Percentiles rank a stretch among this genome's conserved stretches.
phyloP scores from a whole-genome alignment of 2,888 invertebrate species.

The Quadroppia sp. region DNA sequence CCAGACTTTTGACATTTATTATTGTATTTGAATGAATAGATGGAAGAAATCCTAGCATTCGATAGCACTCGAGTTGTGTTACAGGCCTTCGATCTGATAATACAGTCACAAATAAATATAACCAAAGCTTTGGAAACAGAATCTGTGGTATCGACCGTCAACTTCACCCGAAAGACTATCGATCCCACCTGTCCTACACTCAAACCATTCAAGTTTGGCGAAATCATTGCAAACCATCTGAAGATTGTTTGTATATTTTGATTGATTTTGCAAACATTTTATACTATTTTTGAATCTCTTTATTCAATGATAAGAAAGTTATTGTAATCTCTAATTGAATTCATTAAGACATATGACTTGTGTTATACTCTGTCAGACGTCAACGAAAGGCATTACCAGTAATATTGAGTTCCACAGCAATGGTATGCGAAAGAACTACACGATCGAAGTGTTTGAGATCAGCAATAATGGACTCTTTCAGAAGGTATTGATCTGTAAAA shows the following conservation, averaged over 20 bases:
- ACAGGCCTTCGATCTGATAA: conserved; percentile 28
- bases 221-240: conserved; percentile 31
- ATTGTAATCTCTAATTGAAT: neutral
- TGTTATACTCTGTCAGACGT: conserved; percentile 62
- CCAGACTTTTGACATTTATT: conserved; percentile 36
- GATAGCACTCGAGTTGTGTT: conserved; percentile 25
- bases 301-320: neutral
- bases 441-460: conserved; percentile 85
- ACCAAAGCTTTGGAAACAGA: conserved; percentile 26
- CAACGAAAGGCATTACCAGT: conserved; percentile 82
- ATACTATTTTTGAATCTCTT: no score
- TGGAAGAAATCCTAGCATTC: conserved; percentile 1
- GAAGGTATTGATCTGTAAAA: conserved; percentile 23
- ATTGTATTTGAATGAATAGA: neutral
- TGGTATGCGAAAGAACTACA: conserved; percentile 80
- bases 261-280: no score
- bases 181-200: conserved; percentile 35
- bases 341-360: neutral
- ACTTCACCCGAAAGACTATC: conserved; percentile 23
- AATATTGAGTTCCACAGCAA: conserved; percentile 86
- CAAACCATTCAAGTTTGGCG: conserved; percentile 26
- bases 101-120: conserved; percentile 32
- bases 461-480: conserved; percentile 51
- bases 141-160: conserved; percentile 11
- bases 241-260: conserved; percentile 25